These are phyloP conservation scores for Phataginus tetradactyla DNA, from an alignment of 2,797 vertebrate species.

Conservation along the genomic window DNA sequence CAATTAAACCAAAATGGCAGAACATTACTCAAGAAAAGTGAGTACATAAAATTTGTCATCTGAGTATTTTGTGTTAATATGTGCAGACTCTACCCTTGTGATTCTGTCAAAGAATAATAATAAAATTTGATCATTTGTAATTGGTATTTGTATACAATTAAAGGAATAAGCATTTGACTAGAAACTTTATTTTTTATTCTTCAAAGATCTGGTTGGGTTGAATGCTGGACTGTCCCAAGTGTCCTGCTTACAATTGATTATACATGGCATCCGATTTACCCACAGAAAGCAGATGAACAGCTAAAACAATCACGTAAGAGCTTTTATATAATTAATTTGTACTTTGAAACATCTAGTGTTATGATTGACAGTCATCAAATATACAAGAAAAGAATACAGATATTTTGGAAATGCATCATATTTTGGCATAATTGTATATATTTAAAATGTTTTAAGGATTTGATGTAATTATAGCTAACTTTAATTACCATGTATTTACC, in stretches of 20 bases:
- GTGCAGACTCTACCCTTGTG: neutral
- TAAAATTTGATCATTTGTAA: neutral
- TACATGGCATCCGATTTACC: constrained; percentile 99
- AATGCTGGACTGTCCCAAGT: constrained; percentile 98
- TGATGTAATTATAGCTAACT: constrained; percentile 33
- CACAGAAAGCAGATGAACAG: constrained; percentile 97
- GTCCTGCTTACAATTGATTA: constrained; percentile 97
- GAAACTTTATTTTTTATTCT: constrained; percentile 48
- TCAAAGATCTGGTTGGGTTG: constrained; percentile 95
- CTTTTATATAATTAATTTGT: constrained; percentile 42
- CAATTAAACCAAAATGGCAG: constrained; percentile 93
- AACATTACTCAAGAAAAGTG: constrained; percentile 97
- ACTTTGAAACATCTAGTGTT: neutral
- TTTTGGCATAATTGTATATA: neutral
- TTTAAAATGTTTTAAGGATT: constrained; percentile 37
- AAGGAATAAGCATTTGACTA: constrained; percentile 10
- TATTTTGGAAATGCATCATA: neutral
- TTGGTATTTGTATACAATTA: neutral
- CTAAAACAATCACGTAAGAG: constrained; percentile 96
- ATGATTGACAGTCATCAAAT: neutral
- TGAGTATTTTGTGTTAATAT: neutral
- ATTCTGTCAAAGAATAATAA: neutral
- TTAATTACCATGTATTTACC: neutral
- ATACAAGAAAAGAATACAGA: neutral
- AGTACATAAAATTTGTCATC: constrained; percentile 78